A percentile compares a stretch with the other conserved stretches of the same genome.
Conservation (phyloP, 2,113 vertebrate species). For the Toxotes jaculatrix region DNA sequence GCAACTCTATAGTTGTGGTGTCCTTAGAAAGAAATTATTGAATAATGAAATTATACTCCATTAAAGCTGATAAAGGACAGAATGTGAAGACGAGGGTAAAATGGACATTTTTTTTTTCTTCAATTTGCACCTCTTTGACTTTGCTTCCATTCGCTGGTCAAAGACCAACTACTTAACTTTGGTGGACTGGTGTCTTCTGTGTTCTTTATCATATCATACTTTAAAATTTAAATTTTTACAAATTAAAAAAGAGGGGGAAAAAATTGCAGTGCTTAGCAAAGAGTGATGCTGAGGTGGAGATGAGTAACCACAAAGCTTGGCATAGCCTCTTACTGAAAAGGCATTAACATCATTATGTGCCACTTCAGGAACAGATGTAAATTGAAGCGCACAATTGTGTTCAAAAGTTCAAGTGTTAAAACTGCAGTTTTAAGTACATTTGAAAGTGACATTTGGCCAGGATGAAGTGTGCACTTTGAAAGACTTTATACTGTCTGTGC, state of each 20-base stretch:
- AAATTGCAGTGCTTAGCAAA: not conserved
- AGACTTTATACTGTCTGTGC: not conserved
- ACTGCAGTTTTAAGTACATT: not conserved
- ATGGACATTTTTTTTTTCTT: not conserved
- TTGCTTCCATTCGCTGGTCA: not conserved
- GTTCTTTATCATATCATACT: not conserved
- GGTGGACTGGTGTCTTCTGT: not conserved
- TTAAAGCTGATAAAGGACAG: conserved; percentile 46
- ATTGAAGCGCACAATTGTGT: not conserved
- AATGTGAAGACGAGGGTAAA: conserved; percentile 8
- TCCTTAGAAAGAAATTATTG: conserved; percentile 59
- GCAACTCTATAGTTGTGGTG: conserved; percentile 50
- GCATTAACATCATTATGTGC: conserved; percentile 19
- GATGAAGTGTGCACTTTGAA: not conserved
- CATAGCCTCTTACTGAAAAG: conserved; percentile 12
- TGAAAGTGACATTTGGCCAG: not conserved
- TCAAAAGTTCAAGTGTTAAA: conserved; percentile 2
- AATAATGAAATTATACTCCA: conserved; percentile 66
- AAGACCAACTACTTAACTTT: not conserved
- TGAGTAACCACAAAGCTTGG: conserved; percentile 5
- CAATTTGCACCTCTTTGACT: conserved; percentile 10
- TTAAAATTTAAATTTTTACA: not conserved
- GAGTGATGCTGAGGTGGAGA: conserved; percentile 4
- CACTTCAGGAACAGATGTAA: conserved; percentile 20
- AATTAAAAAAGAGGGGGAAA: not conserved